Conservation (phyloP, 2,888 invertebrate species). For the Ellobium chinense region DNA sequence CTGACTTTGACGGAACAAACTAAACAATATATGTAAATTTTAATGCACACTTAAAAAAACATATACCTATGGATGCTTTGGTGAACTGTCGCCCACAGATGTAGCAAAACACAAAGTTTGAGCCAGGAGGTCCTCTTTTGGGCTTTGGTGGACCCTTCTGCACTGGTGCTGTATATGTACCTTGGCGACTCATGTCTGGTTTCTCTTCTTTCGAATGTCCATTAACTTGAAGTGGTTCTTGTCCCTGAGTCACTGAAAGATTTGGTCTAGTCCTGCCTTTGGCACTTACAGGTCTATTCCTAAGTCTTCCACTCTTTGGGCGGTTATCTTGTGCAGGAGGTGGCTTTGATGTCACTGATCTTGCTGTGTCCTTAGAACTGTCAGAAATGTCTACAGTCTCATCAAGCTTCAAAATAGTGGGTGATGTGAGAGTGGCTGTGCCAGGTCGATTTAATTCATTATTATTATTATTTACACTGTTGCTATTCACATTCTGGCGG, state of each 20-base stretch:
- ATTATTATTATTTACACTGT: neutral
- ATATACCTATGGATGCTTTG: conserved; percentile 81
- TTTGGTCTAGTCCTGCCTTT: conserved; percentile 44
- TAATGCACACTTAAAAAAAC: neutral
- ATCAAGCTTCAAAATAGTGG: conserved; percentile 32
- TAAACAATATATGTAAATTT: too few species aligned
- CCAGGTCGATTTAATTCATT: conserved; percentile 25
- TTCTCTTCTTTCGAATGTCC: conserved; percentile 6
- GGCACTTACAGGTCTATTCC: conserved; percentile 42
- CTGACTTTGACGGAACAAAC: too few species aligned
- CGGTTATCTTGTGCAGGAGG: neutral
- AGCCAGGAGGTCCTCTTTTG: conserved; percentile 56
- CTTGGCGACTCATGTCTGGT: conserved; percentile 33
- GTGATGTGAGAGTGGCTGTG: conserved; percentile 41
- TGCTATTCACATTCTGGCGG: conserved; percentile 18
- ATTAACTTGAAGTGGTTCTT: conserved; percentile 24
- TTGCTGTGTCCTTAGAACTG: neutral
- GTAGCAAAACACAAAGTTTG: conserved; percentile 81
- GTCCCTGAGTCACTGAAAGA: conserved; percentile 15
- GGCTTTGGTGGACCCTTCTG: conserved; percentile 48
- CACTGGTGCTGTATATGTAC: conserved; percentile 54
- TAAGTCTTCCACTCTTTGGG: conserved; percentile 25
- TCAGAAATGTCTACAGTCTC: conserved; percentile 7
- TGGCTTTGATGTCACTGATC: neutral
- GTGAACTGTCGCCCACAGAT: conserved; percentile 85